Percentiles rank a stretch among this genome's conserved stretches.
Evolutionary conservation across 2,888 invertebrate species (phyloP).

Genomic region (Dynastes grantii): DNA sequence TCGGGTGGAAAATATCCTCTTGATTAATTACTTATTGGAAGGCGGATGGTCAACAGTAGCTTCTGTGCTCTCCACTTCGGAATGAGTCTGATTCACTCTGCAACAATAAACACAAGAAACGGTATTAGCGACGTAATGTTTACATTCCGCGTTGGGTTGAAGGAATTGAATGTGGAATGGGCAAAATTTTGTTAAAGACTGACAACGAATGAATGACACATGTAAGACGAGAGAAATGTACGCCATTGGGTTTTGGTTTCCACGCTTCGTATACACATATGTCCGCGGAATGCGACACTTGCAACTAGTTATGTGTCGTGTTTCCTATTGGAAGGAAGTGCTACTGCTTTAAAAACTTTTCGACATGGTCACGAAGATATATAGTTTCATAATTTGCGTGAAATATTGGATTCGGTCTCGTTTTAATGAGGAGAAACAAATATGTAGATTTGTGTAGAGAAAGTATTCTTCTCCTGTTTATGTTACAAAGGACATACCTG

Average conservation of each 20-base stretch:
- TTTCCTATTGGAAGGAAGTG: constrained; percentile 57
- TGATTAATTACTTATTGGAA: constrained; percentile 24
- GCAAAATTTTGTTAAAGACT: constrained; percentile 54
- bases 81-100: constrained; percentile 50
- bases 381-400: constrained; percentile 44
- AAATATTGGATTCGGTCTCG: constrained; percentile 40
- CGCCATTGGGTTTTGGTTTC: constrained; percentile 68
- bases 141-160: constrained; percentile 18
- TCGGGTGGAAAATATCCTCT: constrained; percentile 44
- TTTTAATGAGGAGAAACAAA: constrained; percentile 39
- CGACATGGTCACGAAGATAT: constrained; percentile 29
- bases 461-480: neutral
- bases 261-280: constrained; percentile 69
- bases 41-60: constrained; percentile 54
- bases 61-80: constrained; percentile 53
- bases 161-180: constrained; percentile 40
- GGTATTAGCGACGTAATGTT: constrained; percentile 17
- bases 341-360: constrained; percentile 9
- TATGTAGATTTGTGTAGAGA: neutral
- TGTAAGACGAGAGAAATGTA: constrained; percentile 68
- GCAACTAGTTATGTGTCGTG: constrained; percentile 65
- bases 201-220: constrained; percentile 70
- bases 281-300: constrained; percentile 68
- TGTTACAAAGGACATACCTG: too few relatives aligned
- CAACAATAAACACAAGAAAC: constrained; percentile 45